Base-by-base conservation (phyloP, 2,797 vertebrate genomes). In the Phoeniculus purpureus region DNA sequence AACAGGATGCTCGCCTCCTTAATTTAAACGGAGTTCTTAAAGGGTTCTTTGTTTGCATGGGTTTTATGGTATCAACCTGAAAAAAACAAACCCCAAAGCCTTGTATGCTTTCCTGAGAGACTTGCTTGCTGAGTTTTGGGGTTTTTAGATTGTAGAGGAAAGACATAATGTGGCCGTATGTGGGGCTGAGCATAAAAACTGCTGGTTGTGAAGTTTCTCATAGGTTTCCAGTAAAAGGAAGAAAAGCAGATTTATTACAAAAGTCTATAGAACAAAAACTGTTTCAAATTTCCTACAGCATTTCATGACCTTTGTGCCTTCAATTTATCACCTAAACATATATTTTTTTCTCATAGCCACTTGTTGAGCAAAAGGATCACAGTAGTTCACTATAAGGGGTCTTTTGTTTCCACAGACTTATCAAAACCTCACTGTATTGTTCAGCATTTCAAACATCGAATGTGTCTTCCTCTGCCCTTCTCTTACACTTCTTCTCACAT, bases 291-390 rank as follows among this genome's bases (percentile, higher is more conserved):
- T 90, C 51, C 18, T 85, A 31, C 67, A 85, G 9, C 27, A 50
- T 78, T 89, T 83, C 45, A 37, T 29, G 10, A 81, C 87, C 48
- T 81, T 76, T 78, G 20, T 22, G 32, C 67, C 91, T 93, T 91
- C 62, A 59, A 29, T 91, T 91, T 90, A 84, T 88, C 80, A 86
- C 88, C 66, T 81, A 81, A 91, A 62, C 31, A n/a, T 64, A 4
- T 12, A 1, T 67, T 70, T 94, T 55, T 86, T 85, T 50, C 65
- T 94, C 76, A 68, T 72, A 85, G 31, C 31, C 64, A 94, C 67
- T 52, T 91, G 51, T 81, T 85, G 79, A 70, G 79, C 85, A 72
- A 87, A 85, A 85, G 75, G 66, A 87, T 91, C 89, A 84, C 50
- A 73, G 77, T 37, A 87, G 92, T 81, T 87, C 87, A 76, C 54